Base-by-base conservation (phyloP, 2,797 vertebrate species). In the Esox lucius region DNA sequence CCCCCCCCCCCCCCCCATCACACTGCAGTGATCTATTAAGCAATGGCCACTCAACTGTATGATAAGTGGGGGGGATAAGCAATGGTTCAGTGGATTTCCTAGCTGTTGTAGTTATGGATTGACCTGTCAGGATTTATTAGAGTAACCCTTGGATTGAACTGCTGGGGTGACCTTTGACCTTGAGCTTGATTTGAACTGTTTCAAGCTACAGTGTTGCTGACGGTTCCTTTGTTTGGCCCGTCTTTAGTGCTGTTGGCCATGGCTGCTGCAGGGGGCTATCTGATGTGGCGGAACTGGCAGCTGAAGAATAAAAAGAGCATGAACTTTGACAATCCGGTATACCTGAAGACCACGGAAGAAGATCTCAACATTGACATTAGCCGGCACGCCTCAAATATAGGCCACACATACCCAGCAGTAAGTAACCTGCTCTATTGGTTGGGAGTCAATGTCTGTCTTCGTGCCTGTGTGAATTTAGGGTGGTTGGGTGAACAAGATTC, bases 271-370 rank as follows among this genome's bases (percentile, higher is more conserved):
- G 95, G 94, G 1, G 95, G 94, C 13, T 99, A 96, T 87, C 90
- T 98, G 73, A 96, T 97, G 95, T 99, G 97, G 97, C 92, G 95
- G 53, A 99, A 99, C 83, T 99, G 98, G 98, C 97, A 98, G 82
- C 93, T 95, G 77, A 99, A 95, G 89, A 99, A 98, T 85, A 97
- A 98, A 93, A 99, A 99, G 90, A 99, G 97, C 90, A 99, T 99
- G 98, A 99, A 99, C 89, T 99, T 99, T 71, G 98, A 99, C 91
- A 99, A 99, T 87, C 98, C 98, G 0, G 98, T 99, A 42, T 99
- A 99, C 88, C 88, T 99, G 83, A 99, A 99, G 91, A 99, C 98
- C 65, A 99, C 97, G 0, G 98, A 99, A 84, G 98, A 99, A 74
- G 98, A 99, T 84, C 92, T 99, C 24, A 96, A 96, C 77, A 96